Evolutionary conservation across 1,140 invertebrate genomes (phyloP).

Genomic region (Brachionus paranguensis): DNA sequence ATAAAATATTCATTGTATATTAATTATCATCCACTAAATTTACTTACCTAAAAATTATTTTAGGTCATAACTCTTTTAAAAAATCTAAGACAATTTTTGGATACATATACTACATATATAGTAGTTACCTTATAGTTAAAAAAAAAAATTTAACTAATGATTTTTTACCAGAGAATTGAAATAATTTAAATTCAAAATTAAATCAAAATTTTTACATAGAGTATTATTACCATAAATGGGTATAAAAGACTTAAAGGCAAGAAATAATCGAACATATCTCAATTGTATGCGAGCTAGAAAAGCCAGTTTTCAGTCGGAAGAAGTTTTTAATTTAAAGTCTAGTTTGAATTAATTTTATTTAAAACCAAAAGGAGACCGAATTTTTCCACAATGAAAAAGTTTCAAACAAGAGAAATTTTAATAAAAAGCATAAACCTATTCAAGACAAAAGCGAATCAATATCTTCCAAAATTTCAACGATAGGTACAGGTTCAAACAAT

Average conservation of each 20-base stretch:
- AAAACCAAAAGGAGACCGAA: not conserved
- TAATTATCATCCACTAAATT: too few relatives aligned
- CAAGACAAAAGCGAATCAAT: not conserved
- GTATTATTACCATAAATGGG: not conserved
- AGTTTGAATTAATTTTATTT: not conserved
- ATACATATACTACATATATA: not conserved
- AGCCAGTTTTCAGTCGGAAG: not conserved
- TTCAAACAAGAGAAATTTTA: not conserved
- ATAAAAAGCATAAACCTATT: not conserved
- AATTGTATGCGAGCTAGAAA: not conserved
- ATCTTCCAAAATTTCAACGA: not conserved
- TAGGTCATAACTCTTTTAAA: not conserved
- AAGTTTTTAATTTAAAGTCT: not conserved
- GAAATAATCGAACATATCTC: not conserved
- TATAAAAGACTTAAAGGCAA: not conserved
- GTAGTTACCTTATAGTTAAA: not conserved
- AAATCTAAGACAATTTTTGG: not conserved
- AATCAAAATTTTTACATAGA: not conserved
- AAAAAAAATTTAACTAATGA: not conserved
- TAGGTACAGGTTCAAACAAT: not conserved
- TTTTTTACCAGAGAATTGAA: not conserved
- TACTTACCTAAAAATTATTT: not conserved
- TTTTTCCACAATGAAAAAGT: not conserved
- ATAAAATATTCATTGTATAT: not conserved
- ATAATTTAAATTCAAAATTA: not conserved